A percentile compares a stretch with the other conserved stretches of the same genome.
Evolutionary conservation across 1,140 invertebrate species (phyloP).

Genomic region (Elysia chlorotica): DNA sequence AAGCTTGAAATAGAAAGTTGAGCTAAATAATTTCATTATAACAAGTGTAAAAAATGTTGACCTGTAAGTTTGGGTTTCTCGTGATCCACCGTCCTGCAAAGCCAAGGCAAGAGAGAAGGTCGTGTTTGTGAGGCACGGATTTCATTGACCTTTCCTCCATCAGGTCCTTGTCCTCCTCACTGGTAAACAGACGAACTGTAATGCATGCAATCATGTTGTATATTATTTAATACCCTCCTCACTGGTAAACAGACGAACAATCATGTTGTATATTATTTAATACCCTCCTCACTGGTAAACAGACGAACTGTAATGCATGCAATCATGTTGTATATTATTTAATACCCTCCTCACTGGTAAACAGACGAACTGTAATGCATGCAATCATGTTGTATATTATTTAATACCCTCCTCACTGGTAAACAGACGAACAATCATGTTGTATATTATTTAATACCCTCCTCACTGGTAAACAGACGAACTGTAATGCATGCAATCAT

Average conservation of each 20-base stretch:
- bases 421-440: no score
- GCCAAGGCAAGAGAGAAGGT: slow-evolving; percentile 65
- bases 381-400: no score
- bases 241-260: neutral
- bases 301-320: neutral
- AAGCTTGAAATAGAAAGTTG: no score
- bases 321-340: neutral
- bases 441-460: no score
- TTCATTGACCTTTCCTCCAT: slow-evolving; percentile 50
- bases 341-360: no score
- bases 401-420: no score
- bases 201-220: neutral
- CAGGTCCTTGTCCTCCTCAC: slow-evolving; percentile 31
- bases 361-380: no score
- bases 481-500: no score
- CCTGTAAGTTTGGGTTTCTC: slow-evolving; percentile 63
- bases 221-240: neutral
- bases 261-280: neutral
- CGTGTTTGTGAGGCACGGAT: slow-evolving; percentile 62
- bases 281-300: neutral
- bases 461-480: no score
- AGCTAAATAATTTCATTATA: neutral
- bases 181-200: slow-evolving; percentile 17
- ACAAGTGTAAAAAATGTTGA: slow-evolving; percentile 33
- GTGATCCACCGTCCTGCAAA: slow-evolving; percentile 66